Evolutionary conservation across 2,797 vertebrate genomes (phyloP).

Genomic region (Morus bassanus): DNA sequence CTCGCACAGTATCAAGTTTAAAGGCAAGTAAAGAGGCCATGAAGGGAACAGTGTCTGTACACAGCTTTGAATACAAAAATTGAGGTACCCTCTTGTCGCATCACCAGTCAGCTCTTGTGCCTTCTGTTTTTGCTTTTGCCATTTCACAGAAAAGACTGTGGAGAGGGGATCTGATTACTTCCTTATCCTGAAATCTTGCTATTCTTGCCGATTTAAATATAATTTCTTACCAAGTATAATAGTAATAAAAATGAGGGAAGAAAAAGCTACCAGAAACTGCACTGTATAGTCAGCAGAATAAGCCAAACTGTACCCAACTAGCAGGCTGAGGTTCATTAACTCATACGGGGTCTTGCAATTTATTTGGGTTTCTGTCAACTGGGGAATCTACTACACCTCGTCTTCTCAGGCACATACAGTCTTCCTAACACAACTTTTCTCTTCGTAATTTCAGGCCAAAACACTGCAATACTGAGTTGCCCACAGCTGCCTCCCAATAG

Average conservation of each 20-base stretch:
- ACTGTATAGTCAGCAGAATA: background rate
- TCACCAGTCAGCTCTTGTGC: background rate
- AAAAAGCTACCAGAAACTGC: background rate
- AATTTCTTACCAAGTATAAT: background rate
- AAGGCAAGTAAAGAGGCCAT: background rate
- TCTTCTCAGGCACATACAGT: background rate
- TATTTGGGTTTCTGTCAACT: background rate
- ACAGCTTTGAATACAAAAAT: background rate
- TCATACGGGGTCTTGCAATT: background rate
- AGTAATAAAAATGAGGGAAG: background rate
- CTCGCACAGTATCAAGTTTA: constrained; percentile 4
- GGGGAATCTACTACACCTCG: background rate
- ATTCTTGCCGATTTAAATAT: background rate
- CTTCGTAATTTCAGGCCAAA: background rate
- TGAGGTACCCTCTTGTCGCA: background rate
- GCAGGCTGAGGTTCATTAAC: background rate
- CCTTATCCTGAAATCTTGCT: background rate
- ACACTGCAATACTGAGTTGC: background rate
- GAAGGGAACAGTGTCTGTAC: background rate
- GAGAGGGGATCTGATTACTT: background rate
- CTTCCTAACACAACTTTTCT: background rate
- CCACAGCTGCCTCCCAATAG: background rate
- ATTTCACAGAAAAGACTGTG: background rate
- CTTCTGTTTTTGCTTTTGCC: background rate
- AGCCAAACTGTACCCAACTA: background rate